phyloP scores from a whole-genome alignment of 2,113 vertebrate species.

The Cyprinodon brontotheroides region DNA sequence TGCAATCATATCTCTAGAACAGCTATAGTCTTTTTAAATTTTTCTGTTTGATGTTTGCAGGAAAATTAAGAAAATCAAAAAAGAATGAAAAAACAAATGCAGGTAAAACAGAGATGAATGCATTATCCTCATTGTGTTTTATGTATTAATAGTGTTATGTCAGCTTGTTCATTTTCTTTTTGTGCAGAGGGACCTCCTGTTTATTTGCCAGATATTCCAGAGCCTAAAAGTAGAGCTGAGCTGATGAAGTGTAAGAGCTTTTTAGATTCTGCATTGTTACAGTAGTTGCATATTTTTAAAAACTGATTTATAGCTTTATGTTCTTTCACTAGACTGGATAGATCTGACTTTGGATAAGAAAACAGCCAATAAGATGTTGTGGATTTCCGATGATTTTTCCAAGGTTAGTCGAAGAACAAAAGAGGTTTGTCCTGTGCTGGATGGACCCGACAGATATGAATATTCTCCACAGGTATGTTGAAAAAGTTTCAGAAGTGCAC shows the following conservation, averaged over 20 bases:
- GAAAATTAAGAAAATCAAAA: slow-evolving; percentile 27
- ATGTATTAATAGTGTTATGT: too few species aligned
- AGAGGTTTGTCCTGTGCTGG: slow-evolving; percentile 68
- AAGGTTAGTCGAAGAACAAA: slow-evolving; percentile 70
- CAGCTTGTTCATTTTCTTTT: neutral
- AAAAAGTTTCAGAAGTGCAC: neutral
- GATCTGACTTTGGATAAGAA: slow-evolving; percentile 68
- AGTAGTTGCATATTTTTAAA: neutral
- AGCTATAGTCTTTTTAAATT: neutral
- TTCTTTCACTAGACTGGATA: slow-evolving; percentile 60
- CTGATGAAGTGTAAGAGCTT: slow-evolving; percentile 68
- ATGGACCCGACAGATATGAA: slow-evolving; percentile 73
- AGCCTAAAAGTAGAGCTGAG: slow-evolving; percentile 70
- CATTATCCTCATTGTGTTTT: too few species aligned
- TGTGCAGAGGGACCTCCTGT: slow-evolving; percentile 36
- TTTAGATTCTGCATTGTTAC: neutral
- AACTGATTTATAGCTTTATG: neutral
- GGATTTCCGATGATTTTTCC: slow-evolving; percentile 64
- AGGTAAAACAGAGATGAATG: slow-evolving; percentile 15
- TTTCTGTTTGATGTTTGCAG: slow-evolving; percentile 22
- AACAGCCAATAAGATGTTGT: slow-evolving; percentile 73
- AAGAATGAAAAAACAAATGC: slow-evolving; percentile 24
- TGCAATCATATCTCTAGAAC: neutral
- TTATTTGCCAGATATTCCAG: slow-evolving; percentile 53
- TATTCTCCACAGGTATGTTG: slow-evolving; percentile 71